phyloP scores from a whole-genome alignment of 2,113 vertebrate genomes.

The Trematomus loennbergii region DNA sequence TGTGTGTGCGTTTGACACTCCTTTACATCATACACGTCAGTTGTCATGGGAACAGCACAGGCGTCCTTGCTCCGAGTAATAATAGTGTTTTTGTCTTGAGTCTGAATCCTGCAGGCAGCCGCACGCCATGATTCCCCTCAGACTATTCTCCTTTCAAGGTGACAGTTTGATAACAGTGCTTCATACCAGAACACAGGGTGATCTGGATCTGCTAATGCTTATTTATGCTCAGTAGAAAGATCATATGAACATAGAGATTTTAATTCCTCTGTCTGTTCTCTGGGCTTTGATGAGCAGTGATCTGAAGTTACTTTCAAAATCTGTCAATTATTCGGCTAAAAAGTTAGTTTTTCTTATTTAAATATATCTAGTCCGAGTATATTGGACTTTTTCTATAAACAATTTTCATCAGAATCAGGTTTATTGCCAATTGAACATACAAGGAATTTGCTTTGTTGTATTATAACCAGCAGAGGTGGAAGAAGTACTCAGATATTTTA shows the following conservation, averaged over 20 bases:
- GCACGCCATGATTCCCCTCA: constrained; percentile 5
- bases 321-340: too few relatives aligned
- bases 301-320: too few relatives aligned
- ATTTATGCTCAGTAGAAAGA: neutral
- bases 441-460: too few relatives aligned
- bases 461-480: too few relatives aligned
- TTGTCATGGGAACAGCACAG: constrained; percentile 60
- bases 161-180: constrained; percentile 37
- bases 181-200: constrained; percentile 6
- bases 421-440: too few relatives aligned
- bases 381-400: too few relatives aligned
- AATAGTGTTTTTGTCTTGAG: constrained; percentile 26
- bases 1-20: constrained; percentile 1
- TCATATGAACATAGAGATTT: too few relatives aligned
- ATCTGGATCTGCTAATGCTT: neutral
- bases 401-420: too few relatives aligned
- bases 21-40: constrained; percentile 34
- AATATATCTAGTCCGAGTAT: neutral
- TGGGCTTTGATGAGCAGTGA: too few relatives aligned
- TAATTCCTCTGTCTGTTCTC: too few relatives aligned
- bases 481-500: too few relatives aligned
- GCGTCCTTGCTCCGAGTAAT: constrained; percentile 27
- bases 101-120: constrained; percentile 23
- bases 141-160: neutral
- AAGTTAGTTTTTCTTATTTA: neutral